Evolutionary conservation across 2,113 vertebrate genomes (phyloP).

Genomic region (Cephalopholis sonnerati): DNA sequence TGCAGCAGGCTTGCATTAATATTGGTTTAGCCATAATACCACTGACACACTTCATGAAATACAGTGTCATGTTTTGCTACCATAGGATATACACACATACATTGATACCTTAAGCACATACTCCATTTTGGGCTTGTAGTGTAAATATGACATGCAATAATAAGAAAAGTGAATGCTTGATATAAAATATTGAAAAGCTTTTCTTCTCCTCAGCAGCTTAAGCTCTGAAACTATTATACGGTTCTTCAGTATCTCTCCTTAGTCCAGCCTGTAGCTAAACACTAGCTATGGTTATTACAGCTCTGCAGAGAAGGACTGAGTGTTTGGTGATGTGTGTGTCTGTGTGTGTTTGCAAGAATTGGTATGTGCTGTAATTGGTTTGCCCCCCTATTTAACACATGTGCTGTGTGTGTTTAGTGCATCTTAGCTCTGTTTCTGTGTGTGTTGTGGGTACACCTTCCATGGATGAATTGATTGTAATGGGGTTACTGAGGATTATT

Average conservation of each 20-base stretch:
- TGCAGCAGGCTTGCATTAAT: background rate
- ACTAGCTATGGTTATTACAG: slow-evolving; percentile 36
- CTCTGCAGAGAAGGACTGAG: slow-evolving; percentile 12
- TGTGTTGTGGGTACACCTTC: slow-evolving; percentile 22
- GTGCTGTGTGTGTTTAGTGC: slow-evolving; percentile 25
- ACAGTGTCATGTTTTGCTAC: background rate
- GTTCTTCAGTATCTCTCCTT: slow-evolving; percentile 18
- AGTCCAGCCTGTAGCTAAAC: slow-evolving; percentile 42
- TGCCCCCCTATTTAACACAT: slow-evolving; percentile 48
- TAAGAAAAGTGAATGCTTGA: slow-evolving; percentile 28
- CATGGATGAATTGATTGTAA: slow-evolving; percentile 61
- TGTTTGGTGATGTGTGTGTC: background rate
- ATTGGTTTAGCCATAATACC: background rate
- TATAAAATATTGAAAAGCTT: slow-evolving; percentile 38
- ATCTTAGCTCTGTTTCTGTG: slow-evolving; percentile 8
- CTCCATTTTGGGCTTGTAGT: background rate
- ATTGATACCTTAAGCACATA: background rate
- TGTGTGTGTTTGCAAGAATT: slow-evolving; percentile 24
- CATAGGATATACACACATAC: background rate
- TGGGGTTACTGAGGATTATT: slow-evolving; percentile 46
- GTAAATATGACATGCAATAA: slow-evolving; percentile 29
- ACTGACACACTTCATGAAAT: background rate
- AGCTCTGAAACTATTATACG: slow-evolving; percentile 35
- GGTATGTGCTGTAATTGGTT: slow-evolving; percentile 63
- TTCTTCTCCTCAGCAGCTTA: slow-evolving; percentile 25